A percentile compares a stretch with the other conserved stretches of the same genome.
These are phyloP conservation scores for Pteropus alecto DNA, from an alignment of 2,113 vertebrate genomes.

Conservation along the genomic window DNA sequence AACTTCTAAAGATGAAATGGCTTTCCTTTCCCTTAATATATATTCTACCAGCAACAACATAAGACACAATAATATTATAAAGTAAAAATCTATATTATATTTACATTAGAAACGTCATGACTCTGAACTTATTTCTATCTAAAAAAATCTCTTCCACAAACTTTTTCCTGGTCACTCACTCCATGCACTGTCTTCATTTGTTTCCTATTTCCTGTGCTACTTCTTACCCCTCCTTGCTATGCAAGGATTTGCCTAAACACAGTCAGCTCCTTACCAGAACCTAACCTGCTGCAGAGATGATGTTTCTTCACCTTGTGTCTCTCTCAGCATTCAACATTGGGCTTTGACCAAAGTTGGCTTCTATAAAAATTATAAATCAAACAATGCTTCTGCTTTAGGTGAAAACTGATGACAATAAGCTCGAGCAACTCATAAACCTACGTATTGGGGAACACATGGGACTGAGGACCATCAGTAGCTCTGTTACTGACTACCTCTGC, in stretches of 20 bases:
- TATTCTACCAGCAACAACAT: background rate
- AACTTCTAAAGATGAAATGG: slow-evolving; percentile 5
- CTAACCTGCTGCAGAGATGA: background rate
- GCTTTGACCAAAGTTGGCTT: background rate
- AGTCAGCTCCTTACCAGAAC: background rate
- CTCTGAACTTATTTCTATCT: slow-evolving; percentile 23
- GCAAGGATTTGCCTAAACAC: background rate
- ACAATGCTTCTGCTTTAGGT: background rate
- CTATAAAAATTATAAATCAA: background rate
- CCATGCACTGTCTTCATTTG: background rate
- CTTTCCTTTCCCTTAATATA: slow-evolving; percentile 22
- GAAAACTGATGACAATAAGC: background rate
- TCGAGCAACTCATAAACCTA: background rate
- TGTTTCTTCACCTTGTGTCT: background rate
- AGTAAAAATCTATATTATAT: background rate
- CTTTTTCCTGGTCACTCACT: background rate
- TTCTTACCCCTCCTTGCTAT: background rate
- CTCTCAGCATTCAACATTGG: background rate
- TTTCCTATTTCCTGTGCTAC: background rate
- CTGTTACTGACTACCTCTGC: background rate
- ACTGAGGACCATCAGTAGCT: background rate
- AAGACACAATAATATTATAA: background rate
- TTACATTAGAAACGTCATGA: background rate
- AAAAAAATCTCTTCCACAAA: background rate
- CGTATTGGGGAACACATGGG: background rate